Evolutionary conservation across 2,888 invertebrate genomes (phyloP), one percentile per base, ranked within the genome.

Genomic region (Scaptomyza tumidula): DNA sequence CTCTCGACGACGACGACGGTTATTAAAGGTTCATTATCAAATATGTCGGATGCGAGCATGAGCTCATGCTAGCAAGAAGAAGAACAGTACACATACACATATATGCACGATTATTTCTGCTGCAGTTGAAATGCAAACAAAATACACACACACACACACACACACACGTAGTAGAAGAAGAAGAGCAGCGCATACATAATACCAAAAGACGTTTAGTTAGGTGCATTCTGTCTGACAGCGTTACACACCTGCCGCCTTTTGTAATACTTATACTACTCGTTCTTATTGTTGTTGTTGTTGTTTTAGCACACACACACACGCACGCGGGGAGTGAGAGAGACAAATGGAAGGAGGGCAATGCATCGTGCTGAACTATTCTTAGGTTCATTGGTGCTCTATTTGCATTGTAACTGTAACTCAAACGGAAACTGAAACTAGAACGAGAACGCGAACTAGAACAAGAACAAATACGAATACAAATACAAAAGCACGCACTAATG

Each of bases 21-120:
- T 78, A 86, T 79, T 79, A 73, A 85, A 86, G 76, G 86, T 82
- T 79, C 84, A 80, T 79, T 80, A 82, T 67, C 69, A 71, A 81
- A 77, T 71, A 65, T 55, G 68, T 64, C 39, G 68, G 63, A 68
- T 77, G 60, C 61, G 55, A 67, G 67, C 37, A 55, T 24, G 55
- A 67, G 67, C 37, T 59, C 49, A 19, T 33, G 19, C 13, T 13
- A 33, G 49, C 33, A n/a, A 50, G 35, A 19, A 50, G 50, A 35
- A 35, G 29, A n/a, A n/a, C 13, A 19, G 13, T 27, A 31, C 11
- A 16, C 14, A 29, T 7, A 48, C 16, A 14, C 11, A 16, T 16
- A 31, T 7, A 31, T 6, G 13, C 6, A n/a, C 44, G 29, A 48
- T 67, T 43, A 52, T 56, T 53, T 64, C 46, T 52, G 37, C 14